Conservation (phyloP, 2,113 vertebrate species). For the Peromyscus leucopus region DNA sequence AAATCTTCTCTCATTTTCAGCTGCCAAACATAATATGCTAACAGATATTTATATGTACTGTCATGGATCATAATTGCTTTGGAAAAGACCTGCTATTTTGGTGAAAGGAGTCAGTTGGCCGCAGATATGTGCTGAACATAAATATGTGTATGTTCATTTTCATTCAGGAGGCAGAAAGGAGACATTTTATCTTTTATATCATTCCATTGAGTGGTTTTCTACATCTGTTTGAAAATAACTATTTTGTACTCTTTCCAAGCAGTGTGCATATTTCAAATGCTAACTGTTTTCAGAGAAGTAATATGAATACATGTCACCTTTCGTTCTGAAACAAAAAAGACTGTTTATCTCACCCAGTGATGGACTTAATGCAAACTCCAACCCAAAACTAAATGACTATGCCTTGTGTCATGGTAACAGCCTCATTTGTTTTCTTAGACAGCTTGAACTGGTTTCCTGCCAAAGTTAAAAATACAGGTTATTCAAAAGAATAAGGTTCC, state of each 20-base stretch:
- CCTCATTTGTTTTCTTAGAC: constrained; percentile 81
- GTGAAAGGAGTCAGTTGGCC: constrained; percentile 19
- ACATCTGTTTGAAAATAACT: constrained; percentile 70
- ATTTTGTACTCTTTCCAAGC: constrained; percentile 44
- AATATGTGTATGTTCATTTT: neutral
- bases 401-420: constrained; percentile 55
- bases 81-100: constrained; percentile 58
- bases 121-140: neutral
- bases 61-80: constrained; percentile 69
- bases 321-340: constrained; percentile 69
- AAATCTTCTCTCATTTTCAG: constrained; percentile 71
- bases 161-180: constrained; percentile 10
- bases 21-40: constrained; percentile 70
- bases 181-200: constrained; percentile 43
- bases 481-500: constrained; percentile 80
- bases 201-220: constrained; percentile 34
- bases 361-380: constrained; percentile 69
- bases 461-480: constrained; percentile 84
- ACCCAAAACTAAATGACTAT: constrained; percentile 73
- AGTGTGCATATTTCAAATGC: neutral
- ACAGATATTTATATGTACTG: constrained; percentile 59
- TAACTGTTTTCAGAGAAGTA: constrained; percentile 73
- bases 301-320: neutral
- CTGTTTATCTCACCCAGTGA: constrained; percentile 61
- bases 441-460: constrained; percentile 78